These are phyloP conservation scores for Catostylus mosaicus DNA, from an alignment of 30 jellyfish, hydroid and myxozoan species.

Conservation along the genomic window DNA sequence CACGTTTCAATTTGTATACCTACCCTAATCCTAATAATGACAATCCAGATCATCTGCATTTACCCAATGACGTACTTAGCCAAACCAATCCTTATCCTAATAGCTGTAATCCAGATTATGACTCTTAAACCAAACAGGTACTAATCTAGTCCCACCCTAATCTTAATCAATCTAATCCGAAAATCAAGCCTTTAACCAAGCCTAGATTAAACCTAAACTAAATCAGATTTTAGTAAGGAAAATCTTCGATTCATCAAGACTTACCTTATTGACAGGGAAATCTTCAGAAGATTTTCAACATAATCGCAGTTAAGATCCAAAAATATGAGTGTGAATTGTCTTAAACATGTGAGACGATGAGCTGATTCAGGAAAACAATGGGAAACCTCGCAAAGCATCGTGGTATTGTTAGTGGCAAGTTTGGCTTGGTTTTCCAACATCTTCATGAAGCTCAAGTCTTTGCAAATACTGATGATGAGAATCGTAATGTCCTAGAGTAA, in stretches of 20 bases:
- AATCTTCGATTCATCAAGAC: background rate
- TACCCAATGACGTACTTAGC: no score
- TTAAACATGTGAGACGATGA: slow-evolving; percentile 28
- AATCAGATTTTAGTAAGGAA: background rate
- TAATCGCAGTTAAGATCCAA: slow-evolving; percentile 64
- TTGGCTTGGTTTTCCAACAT: slow-evolving; percentile 46
- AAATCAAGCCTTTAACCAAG: background rate
- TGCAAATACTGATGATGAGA: slow-evolving; percentile 49
- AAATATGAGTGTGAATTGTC: slow-evolving; percentile 46
- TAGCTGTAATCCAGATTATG: no score
- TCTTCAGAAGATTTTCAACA: slow-evolving; percentile 22
- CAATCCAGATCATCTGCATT: no score
- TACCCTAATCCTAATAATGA: no score
- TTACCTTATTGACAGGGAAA: slow-evolving; percentile 48
- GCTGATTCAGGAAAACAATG: slow-evolving; percentile 83
- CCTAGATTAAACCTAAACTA: background rate
- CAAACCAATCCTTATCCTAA: no score
- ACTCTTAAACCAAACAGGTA: no score
- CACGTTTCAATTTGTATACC: no score
- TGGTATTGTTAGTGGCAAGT: slow-evolving; percentile 4
- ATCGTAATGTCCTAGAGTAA: slow-evolving; percentile 14
- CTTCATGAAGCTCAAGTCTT: slow-evolving; percentile 17
- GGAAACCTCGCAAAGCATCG: slow-evolving; percentile 12
- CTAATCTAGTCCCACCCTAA: no score
- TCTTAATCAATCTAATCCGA: no score